phyloP scores from a whole-genome alignment of 2,797 vertebrate species.

The Rallus crepitans region DNA sequence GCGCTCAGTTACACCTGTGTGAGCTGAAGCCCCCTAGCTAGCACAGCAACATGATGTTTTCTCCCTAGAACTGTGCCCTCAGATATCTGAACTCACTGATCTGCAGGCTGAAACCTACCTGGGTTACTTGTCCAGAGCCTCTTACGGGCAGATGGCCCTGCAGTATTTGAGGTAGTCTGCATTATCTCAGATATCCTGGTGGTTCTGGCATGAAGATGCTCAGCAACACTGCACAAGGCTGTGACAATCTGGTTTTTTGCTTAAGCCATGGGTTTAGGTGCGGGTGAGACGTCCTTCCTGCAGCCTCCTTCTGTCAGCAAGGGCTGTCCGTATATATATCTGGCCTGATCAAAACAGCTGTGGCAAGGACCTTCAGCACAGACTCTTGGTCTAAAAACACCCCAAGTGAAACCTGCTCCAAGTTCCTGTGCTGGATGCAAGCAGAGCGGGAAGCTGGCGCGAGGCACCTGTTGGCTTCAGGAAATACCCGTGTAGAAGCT shows the following conservation, averaged over 20 bases:
- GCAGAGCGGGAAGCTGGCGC: constrained; percentile 7
- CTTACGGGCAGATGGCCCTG: neutral
- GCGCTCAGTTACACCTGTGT: constrained; percentile 53
- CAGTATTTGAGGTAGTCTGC: neutral
- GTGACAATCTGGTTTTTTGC: neutral
- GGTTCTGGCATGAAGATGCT: neutral
- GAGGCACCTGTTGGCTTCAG: constrained; percentile 34
- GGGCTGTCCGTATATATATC: accelerated
- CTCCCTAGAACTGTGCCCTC: neutral
- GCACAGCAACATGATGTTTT: neutral
- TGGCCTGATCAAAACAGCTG: neutral
- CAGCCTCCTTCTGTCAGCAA: neutral
- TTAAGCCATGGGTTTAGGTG: neutral
- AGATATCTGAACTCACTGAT: neutral
- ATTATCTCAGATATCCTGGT: neutral
- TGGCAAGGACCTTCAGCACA: neutral
- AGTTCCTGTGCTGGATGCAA: neutral
- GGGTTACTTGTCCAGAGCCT: neutral
- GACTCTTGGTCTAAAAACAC: neutral
- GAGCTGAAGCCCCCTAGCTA: neutral
- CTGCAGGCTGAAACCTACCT: neutral
- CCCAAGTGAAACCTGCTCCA: neutral
- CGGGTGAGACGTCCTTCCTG: neutral
- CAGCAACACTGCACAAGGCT: neutral
- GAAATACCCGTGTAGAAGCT: neutral